Evolutionary conservation across 2,888 invertebrate species (phyloP).

Genomic region (Cataglyphis rosenhaueri): DNA sequence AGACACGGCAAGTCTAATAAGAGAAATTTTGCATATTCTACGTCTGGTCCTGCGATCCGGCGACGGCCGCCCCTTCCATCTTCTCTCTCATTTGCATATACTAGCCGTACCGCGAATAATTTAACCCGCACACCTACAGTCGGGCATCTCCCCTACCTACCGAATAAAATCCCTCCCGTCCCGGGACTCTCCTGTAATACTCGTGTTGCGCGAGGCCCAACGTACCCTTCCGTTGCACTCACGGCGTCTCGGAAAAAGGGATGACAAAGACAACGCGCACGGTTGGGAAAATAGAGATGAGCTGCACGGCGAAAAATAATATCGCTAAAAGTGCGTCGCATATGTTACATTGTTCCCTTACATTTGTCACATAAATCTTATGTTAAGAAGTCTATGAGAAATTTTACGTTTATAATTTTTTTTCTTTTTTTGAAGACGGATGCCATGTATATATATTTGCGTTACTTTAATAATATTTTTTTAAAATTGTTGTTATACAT

Average conservation of each 20-base stretch:
- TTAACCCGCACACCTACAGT: constrained; percentile 77
- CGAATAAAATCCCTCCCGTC: constrained; percentile 77
- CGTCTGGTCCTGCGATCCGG: constrained; percentile 67
- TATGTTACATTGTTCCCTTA: neutral
- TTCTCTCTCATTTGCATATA: constrained; percentile 83
- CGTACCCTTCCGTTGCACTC: constrained; percentile 45
- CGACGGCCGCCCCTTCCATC: constrained; percentile 68
- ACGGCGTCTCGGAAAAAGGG: constrained; percentile 38
- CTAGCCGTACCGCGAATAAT: constrained; percentile 83
- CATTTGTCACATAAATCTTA: neutral
- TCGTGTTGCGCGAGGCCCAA: constrained; percentile 56
- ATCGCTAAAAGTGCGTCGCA: constrained; percentile 8
- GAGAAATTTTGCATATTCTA: constrained; percentile 83
- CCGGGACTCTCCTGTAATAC: constrained; percentile 67
- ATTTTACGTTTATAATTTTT: constrained; percentile 4
- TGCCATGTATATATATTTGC: neutral
- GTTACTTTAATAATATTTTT: neutral
- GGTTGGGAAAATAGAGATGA: constrained; percentile 50
- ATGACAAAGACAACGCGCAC: constrained; percentile 32
- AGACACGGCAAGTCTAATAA: constrained; percentile 82
- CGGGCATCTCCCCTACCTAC: constrained; percentile 61
- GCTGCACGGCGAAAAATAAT: constrained; percentile 35
- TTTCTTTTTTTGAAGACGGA: no score
- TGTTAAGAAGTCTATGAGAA: neutral
- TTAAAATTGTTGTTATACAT: neutral